Evolutionary conservation across 2,888 invertebrate species (phyloP).

Genomic region (Patella caerulea): DNA sequence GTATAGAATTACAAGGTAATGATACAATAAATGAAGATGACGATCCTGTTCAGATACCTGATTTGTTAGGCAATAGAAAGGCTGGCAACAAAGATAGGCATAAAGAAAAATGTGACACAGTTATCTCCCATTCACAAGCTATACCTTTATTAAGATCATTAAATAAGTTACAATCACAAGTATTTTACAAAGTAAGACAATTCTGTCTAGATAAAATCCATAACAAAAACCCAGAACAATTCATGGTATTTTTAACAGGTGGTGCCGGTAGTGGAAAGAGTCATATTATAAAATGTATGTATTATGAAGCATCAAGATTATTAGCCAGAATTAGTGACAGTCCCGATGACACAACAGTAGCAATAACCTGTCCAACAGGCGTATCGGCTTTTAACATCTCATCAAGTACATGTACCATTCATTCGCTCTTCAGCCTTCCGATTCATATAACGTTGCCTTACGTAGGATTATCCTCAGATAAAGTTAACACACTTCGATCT

Average conservation of each 20-base stretch:
- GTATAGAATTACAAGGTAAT: neutral
- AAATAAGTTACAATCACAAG: constrained; percentile 17
- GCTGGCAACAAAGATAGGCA: neutral
- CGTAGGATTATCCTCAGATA: neutral
- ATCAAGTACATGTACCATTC: constrained; percentile 15
- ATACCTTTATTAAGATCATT: constrained; percentile 17
- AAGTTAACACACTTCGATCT: constrained; percentile 13
- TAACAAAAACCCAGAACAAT: neutral
- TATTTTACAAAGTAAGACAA: constrained; percentile 27
- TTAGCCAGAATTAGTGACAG: constrained; percentile 5
- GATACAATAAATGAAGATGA: constrained; percentile 7
- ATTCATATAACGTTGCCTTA: neutral
- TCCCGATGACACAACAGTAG: constrained; percentile 16
- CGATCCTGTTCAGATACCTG: too few species aligned
- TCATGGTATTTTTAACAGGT: constrained; percentile 23
- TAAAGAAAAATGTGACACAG: too few species aligned
- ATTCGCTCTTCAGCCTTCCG: neutral
- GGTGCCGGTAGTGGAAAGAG: constrained; percentile 23
- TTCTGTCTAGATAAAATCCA: constrained; percentile 20
- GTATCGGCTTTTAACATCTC: constrained; percentile 21
- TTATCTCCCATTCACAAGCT: neutral
- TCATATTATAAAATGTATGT: constrained; percentile 19
- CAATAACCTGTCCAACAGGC: neutral
- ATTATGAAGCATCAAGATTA: constrained; percentile 23
- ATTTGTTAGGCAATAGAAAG: neutral